Evolutionary conservation across 2,113 vertebrate species (phyloP), one percentile per base, ranked within the genome.

Genomic region (Sterrhoptilus dennistouni): DNA sequence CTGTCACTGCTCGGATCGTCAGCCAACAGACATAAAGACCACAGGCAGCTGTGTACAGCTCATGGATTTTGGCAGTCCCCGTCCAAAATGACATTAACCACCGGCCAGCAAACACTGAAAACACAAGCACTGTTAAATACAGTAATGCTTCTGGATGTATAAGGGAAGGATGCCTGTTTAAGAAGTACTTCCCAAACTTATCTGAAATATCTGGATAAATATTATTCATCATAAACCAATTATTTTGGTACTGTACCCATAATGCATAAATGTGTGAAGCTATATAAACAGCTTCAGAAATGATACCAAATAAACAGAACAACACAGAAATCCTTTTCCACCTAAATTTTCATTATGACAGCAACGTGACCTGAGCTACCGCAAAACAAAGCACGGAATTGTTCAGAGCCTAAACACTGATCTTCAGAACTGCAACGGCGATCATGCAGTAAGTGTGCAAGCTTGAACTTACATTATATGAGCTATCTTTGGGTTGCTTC

Each of bases 51-150:
- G 99, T 99, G 98, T 99, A 99, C 66, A 99, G 97, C 72, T 99
- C 99, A 5, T 99, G 99, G 96, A 99, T 99, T 98, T 99, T 99
- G 83, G 99, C 99, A 92, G 97, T 99, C 79, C 99, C 99, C 22
- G 99, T 99, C 99, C 99, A 99, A 97, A 99, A 99, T 5, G 99
- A 99, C 99, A 99, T 99, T 76, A 99, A 93, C 99, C 99, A 99
- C 66, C 99, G 99, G 23, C 99, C 99, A 49, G 99, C 98, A 65
- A 99, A 99, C 53, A 99, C 99, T 99, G 96, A 86, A 97, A 97
- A 96, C 16, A 97, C 64, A 98, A 93, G 95, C 47, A 94, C 72
- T 95, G 52, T 83, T 96, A 87, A 91, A 93, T 72, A 90, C 66
- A 90, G 72, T 8, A 44, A 52, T 25, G 69, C 50, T 74, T 72